A percentile compares a stretch with the other conserved stretches of the same genome.
Conservation (phyloP, 2,888 invertebrate species). For the Stenurella melanura region DNA sequence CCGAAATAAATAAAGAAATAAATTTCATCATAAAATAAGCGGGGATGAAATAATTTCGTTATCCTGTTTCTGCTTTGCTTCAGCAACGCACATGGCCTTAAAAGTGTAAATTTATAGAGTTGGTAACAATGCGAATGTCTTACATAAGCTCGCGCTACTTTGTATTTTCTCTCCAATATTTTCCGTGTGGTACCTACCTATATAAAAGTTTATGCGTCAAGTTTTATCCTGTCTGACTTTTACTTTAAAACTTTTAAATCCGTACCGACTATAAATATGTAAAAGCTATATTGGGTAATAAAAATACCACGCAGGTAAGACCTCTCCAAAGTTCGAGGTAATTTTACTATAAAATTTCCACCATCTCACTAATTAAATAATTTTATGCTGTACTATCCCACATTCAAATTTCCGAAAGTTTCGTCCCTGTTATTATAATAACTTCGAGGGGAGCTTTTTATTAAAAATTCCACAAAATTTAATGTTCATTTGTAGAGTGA, state of each 20-base stretch:
- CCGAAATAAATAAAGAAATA: background rate
- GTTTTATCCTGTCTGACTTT: constrained; percentile 52
- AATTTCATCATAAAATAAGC: constrained; percentile 1
- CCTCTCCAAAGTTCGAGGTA: constrained; percentile 19
- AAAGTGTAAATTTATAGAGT: constrained; percentile 21
- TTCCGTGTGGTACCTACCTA: constrained; percentile 43
- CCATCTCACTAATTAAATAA: constrained; percentile 31
- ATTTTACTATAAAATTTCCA: constrained; percentile 17
- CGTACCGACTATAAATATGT: constrained; percentile 55
- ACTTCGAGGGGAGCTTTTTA: background rate
- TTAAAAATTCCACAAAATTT: constrained; percentile 10
- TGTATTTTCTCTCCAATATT: constrained; percentile 49
- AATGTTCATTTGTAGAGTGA: background rate
- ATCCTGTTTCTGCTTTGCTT: background rate
- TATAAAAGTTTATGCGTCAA: constrained; percentile 54
- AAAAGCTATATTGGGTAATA: constrained; percentile 55
- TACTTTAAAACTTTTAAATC: constrained; percentile 51
- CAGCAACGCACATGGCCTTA: constrained; percentile 1
- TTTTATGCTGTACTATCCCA: constrained; percentile 21
- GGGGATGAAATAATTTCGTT: constrained; percentile 7
- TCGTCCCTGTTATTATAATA: background rate
- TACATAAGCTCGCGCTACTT: constrained; percentile 27
- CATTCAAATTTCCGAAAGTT: background rate
- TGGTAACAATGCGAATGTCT: constrained; percentile 28
- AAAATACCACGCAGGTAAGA: constrained; percentile 48